Evolutionary conservation across 2,113 vertebrate species (phyloP), one percentile per base, ranked within the genome.

Genomic region (Labeo catla): DNA sequence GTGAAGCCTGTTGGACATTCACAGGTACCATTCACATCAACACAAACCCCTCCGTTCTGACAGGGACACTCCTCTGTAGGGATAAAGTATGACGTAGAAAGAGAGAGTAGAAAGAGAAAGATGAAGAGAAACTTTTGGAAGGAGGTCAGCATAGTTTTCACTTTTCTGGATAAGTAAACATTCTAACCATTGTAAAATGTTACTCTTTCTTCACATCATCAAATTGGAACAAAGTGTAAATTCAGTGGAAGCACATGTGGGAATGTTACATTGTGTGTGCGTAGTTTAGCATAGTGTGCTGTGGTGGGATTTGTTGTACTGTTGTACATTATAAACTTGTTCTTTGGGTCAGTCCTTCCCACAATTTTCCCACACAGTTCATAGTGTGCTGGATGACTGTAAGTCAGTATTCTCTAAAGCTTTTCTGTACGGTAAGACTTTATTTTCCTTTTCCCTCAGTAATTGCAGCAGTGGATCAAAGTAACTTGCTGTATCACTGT

Each of bases 1-100:
- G 98, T 98, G 94, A 96, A 98, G 52, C 97, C 97, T 0, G 96
- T 93, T 0, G 94, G 96, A 86, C 98, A 99, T 80, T 97, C 96
- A 93, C 98, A 99, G 9, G 96, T 97, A 88, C 93, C 85, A 0
- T 97, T 97, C 76, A 93, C 88, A 85, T 96, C 96, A 84, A 94
- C 92, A 90, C 98, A 99, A 16, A 94, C 92, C 28, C 98, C 98
- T 5, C 98, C 97, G 0, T 99, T 99, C 84, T 96, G 96, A 92
- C 98, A 99, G 12, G 94, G 96, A 0, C 98, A 99, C 91, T 95
- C 92, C 8, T 95, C 95, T 2, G 91, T 89, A 92, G 66, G 87
- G 83, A 92, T 47, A 16, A 85, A 68, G 39, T 23, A 15, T 68
- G n/a, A 61, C n/a, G 50, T 83, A 88, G 28, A 87, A 39, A 80